Percentiles rank a stretch among this genome's conserved stretches.
Evolutionary conservation across 1,140 invertebrate genomes (phyloP).

Genomic region (Anoplophora glabripennis): DNA sequence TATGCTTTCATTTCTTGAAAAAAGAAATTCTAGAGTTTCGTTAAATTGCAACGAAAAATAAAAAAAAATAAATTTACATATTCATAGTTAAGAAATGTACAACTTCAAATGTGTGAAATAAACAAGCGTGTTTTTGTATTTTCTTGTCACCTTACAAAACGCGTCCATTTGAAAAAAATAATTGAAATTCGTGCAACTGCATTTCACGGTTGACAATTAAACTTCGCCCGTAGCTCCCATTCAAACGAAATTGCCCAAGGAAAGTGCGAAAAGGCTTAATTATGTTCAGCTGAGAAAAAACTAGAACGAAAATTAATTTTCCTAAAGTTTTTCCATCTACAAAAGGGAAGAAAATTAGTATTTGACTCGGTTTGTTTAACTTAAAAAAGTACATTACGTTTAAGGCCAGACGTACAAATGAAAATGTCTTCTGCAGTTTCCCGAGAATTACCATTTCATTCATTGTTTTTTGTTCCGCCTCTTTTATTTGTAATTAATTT

Average conservation of each 20-base stretch:
- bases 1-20: no score
- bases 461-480: neutral
- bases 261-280: neutral
- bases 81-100: no score
- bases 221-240: neutral
- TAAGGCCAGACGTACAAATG: constrained; percentile 13
- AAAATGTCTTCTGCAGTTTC: constrained; percentile 17
- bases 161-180: no score
- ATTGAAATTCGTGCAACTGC: no score
- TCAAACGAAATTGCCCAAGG: neutral
- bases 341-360: constrained; percentile 22
- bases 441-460: neutral
- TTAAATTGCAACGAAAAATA: no score
- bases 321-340: constrained; percentile 24
- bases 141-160: no score
- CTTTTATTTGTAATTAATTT: no score
- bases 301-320: constrained; percentile 15
- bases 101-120: no score
- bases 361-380: constrained; percentile 22
- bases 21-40: no score
- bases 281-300: neutral
- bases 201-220: neutral
- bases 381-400: constrained; percentile 18
- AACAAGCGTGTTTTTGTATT: no score
- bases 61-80: no score